Percentiles rank a stretch among this genome's conserved stretches.
phyloP scores from a whole-genome alignment of 2,113 vertebrate genomes.

The Callospermophilus lateralis region DNA sequence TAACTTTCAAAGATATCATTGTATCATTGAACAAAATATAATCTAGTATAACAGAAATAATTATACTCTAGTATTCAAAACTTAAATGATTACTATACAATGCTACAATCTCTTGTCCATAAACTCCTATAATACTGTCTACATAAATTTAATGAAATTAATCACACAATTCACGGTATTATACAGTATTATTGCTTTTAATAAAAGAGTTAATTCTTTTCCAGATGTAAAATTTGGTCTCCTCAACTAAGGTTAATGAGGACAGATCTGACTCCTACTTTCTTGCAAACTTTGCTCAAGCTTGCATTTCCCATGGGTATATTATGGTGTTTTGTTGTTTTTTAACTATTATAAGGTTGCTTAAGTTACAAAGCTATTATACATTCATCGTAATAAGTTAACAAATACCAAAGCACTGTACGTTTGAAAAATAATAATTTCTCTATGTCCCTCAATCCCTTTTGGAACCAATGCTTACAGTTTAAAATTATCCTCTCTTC shows the following conservation, averaged over 20 bases:
- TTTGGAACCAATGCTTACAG: background rate
- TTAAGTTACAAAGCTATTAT: background rate
- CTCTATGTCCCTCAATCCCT: background rate
- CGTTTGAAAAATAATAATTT: conserved; percentile 13
- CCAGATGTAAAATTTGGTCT: conserved; percentile 26
- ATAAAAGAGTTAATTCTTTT: conserved; percentile 38
- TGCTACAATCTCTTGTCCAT: background rate
- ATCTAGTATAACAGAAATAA: conserved; percentile 2
- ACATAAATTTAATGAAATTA: background rate
- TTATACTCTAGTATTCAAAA: conserved; percentile 11
- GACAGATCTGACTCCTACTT: background rate
- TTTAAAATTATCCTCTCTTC: background rate
- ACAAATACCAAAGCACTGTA: background rate
- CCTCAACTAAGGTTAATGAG: background rate
- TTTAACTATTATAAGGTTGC: background rate
- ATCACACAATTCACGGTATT: conserved; percentile 1
- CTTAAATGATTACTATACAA: background rate
- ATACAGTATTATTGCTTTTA: conserved; percentile 1
- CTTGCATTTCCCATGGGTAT: background rate
- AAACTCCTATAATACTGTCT: background rate
- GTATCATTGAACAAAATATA: background rate
- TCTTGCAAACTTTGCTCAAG: background rate
- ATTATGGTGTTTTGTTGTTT: background rate
- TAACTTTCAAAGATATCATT: conserved; percentile 32
- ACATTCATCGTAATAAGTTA: conserved; percentile 18